These are phyloP conservation scores for Barypeithes pellucidus DNA, from an alignment of 2,888 invertebrate species.

Conservation along the genomic window DNA sequence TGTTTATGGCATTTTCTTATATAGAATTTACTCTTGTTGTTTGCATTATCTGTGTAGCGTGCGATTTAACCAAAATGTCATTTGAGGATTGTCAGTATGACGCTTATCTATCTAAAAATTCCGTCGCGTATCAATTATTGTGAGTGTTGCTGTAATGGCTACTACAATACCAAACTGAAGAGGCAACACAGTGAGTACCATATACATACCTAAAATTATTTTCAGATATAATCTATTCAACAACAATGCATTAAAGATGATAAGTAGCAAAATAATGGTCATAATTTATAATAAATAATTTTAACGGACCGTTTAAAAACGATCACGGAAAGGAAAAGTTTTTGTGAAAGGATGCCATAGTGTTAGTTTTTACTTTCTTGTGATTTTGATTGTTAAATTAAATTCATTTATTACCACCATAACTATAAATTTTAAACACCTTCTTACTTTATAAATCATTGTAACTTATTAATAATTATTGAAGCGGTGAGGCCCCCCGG, in stretches of 20 bases:
- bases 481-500: too few relatives aligned
- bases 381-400: constrained; percentile 30
- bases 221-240: constrained; percentile 25
- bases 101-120: constrained; percentile 52
- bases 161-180: constrained; percentile 32
- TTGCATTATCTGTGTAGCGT: too few relatives aligned
- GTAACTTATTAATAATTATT: too few relatives aligned
- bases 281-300: constrained; percentile 17
- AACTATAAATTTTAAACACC: constrained; percentile 27
- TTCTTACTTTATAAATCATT: too few relatives aligned
- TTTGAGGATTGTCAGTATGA: constrained; percentile 51
- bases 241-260: constrained; percentile 11
- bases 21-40: too few relatives aligned
- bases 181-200: constrained; percentile 26
- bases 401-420: constrained; percentile 6
- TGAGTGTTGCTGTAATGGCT: constrained; percentile 36
- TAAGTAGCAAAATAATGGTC: constrained; percentile 12
- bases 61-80: background rate
- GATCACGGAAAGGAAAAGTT: constrained; percentile 45
- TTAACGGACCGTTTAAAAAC: constrained; percentile 29
- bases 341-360: constrained; percentile 46
- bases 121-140: constrained; percentile 29
- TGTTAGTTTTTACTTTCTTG: constrained; percentile 40
- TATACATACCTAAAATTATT: constrained; percentile 12
- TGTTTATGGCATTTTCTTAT: too few relatives aligned